These are phyloP conservation scores for Crypturellus undulatus DNA, from an alignment of 2,113 vertebrate genomes.

Conservation along the genomic window DNA sequence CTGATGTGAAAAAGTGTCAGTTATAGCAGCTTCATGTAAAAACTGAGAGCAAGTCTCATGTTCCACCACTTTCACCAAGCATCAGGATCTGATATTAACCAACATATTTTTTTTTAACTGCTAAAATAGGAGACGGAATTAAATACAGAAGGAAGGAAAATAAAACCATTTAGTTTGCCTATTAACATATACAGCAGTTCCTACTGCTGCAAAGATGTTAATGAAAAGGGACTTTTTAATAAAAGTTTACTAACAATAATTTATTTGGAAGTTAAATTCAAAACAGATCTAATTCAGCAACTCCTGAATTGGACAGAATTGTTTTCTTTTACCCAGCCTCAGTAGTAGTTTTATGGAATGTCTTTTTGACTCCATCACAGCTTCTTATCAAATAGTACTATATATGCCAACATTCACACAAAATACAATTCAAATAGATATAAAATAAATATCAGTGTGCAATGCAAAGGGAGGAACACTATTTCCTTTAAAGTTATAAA, in stretches of 20 bases:
- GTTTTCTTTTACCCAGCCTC: not conserved
- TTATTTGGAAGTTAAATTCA: not conserved
- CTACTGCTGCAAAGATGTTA: not conserved
- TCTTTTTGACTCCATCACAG: not conserved
- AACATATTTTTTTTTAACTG: not conserved
- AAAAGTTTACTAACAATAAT: no score
- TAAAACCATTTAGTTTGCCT: not conserved
- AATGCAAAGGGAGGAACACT: not conserved
- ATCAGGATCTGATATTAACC: not conserved
- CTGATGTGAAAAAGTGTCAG: not conserved
- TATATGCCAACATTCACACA: not conserved
- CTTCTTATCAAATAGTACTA: not conserved
- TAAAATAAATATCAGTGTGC: conserved; percentile 18
- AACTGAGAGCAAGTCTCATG: not conserved
- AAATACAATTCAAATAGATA: not conserved
- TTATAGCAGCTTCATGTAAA: not conserved
- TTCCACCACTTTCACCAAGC: no score
- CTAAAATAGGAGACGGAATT: not conserved
- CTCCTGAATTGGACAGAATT: not conserved
- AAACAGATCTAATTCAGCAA: not conserved
- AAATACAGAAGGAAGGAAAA: not conserved
- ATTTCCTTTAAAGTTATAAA: not conserved
- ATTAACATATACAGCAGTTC: not conserved
- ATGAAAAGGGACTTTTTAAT: no score
- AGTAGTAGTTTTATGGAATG: not conserved